Base-by-base conservation (phyloP, 2,888 invertebrate genomes). In the Boloria euphrosyne region DNA sequence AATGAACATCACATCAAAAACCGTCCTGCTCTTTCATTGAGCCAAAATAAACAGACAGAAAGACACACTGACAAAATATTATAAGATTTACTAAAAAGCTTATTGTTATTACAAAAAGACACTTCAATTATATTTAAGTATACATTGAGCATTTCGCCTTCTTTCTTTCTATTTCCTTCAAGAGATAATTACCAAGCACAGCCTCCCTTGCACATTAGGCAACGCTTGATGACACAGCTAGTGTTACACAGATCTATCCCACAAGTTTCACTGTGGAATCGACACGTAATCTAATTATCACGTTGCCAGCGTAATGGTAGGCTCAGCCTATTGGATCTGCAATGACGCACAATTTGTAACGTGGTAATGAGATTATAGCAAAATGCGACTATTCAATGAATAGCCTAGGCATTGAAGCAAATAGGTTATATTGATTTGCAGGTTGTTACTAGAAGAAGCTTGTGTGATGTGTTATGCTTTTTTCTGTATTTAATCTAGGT, bases 251-350 rank as follows among this genome's bases (percentile, higher is more conserved):
- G 44, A 44, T 57, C 57, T 46, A 57, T 16, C 44, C 57, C 47
- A 31, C 49, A 47, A 31, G 31, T 59, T 69, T 68, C 68, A 67
- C 67, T 65, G 65, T 49, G 60, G 63, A 69, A 69, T 66, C 66
- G 67, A 65, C 68, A 63, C 67, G 31, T 74, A 74, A 75, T 75
- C 62, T 54, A 71, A 74, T 74, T 70, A 75, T 60, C 62, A 65
- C 67, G 60, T 63, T 63, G 54, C 67, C 38, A 62, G 62, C 64
- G 57, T 68, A 59, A 67, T 69, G 71, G 65, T 69, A 62, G 62
- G 68, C 69, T 73, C 52, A 69, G 66, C 64, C 66, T 60, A 65
- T 64, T 67, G 62, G 60, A 60, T 65, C 65, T 67, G 70, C 44
- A 65, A 71, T 69, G 64, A 60, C 64, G 67, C 66, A 50, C 69